Evolutionary conservation across 2,888 invertebrate genomes (phyloP), one percentile per base, ranked within the genome.

Genomic region (Apamea sordens): DNA sequence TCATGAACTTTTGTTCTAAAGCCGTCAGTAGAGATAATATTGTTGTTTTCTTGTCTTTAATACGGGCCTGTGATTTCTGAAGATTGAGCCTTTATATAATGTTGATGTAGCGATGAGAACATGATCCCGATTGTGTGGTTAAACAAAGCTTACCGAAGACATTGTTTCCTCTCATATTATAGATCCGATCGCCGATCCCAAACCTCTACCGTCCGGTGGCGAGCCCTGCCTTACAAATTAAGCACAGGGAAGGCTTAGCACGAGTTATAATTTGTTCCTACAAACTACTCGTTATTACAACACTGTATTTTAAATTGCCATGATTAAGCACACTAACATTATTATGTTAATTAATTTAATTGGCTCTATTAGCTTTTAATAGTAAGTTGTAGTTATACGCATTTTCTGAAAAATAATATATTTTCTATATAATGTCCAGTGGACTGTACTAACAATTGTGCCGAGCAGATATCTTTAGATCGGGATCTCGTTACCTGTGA

Each of bases 281-380:
- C 24, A 73, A 85, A 68, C 59, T 67, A 69, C 47, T 85, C 76
- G 50, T 56, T 75, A 76, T 28, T 28, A 69, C 32, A 63, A 70
- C 53, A 75, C 53, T 47, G 41, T 76, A 81, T 80, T 76, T 73
- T 21, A 50, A 67, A 71, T 70, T 69, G 47, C 63, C 64, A 61
- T 72, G 65, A 71, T 74, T 70, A 50, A 79, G 53, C 79, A 69
- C 61, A 67, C 47, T 77, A n/a, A 8, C 50, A 59, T 76, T 70
- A 73, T 77, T 77, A 79, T 76, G 76, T 50, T 76, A 81, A 89
- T 77, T 56, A 74, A 77, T 84, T 50, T 70, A 81, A 89, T 84
- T 86, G 87, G 56, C 71, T 76, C 32, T n/a, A 86, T 79, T 79
- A 76, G 50, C 68, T 79, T 77, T 50, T 76, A 81, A 65, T 72